Evolutionary conservation across 1,140 invertebrate species (phyloP), one percentile per base, ranked within the genome.

Genomic region (Melanaphis sacchari): DNA sequence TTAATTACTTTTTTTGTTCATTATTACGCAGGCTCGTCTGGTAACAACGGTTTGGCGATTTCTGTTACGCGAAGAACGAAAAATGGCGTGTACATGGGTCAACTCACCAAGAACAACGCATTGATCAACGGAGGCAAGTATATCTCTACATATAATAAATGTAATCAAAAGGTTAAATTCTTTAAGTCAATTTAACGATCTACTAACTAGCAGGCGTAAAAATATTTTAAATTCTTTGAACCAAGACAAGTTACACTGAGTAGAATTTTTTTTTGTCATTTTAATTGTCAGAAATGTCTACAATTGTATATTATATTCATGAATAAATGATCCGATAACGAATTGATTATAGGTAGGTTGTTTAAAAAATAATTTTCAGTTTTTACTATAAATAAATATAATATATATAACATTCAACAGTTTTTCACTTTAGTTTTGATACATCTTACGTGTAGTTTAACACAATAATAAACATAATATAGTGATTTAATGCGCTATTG

Each of bases 101-200:
- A 93, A 54, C 91, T 93, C 24, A 54, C 46, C 43, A 93, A 93
- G 38, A 85, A 41, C 46, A 93, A 93, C 18, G n/a, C 91, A 15
- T 38, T 85, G 5, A 36, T 93, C 22, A 93, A 93, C 22, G 91
- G 91, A 93, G 91, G 91, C 59, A 93, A 93, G 90, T 46, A 82
- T 52, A 46, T 0, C 15, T 76, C 4, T n/a, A 76, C n/a, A 18
- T 66, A 5, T 4, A 15, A n/a, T n/a, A n/a, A 0, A n/a, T n/a
- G 15, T 66, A 18, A 66, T 31, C 59, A 66, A 4, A 66, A 66
- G 11, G 0, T 4, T 4, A 0, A 5, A 11, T 18, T 66, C 59
- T 31, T 66, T 66, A 49, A 11, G 31, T 66, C 31, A 15, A 31
- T 4, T 11, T 31, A 31, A n/a, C 31, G 59, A 11, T 11, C 31